phyloP scores from a whole-genome alignment of 2,113 vertebrate species.

The Athene cunicularia region DNA sequence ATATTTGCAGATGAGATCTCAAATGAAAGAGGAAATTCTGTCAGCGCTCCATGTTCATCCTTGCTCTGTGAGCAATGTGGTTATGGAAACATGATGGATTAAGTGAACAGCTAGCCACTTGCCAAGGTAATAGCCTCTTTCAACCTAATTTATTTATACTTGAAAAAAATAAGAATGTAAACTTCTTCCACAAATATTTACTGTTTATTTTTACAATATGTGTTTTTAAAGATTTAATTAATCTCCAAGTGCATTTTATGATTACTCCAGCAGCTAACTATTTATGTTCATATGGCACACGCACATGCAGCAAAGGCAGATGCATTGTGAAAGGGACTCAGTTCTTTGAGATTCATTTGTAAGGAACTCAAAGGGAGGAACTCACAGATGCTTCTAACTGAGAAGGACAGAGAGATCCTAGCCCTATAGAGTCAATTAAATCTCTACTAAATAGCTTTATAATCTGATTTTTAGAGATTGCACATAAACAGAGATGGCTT shows the following conservation, averaged over 20 bases:
- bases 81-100: neutral
- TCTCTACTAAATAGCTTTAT: neutral
- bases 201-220: neutral
- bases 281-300: neutral
- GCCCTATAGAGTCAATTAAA: neutral
- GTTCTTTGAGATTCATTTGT: neutral
- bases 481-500: neutral
- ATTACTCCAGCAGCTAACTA: neutral
- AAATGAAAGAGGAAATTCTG: neutral
- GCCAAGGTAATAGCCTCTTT: neutral
- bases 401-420: neutral
- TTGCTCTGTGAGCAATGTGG: neutral
- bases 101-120: neutral
- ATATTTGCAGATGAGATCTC: neutral
- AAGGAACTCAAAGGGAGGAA: neutral
- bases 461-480: neutral
- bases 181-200: neutral
- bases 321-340: neutral
- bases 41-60: rapidly evolving
- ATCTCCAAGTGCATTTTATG: neutral
- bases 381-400: neutral
- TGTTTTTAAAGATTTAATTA: neutral
- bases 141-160: neutral
- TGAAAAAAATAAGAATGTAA: slow-evolving; percentile 13
- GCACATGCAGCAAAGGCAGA: neutral